A percentile compares a stretch with the other conserved stretches of the same genome.
These are phyloP conservation scores for Merops nubicus DNA, from an alignment of 2,113 vertebrate genomes.

Conservation along the genomic window DNA sequence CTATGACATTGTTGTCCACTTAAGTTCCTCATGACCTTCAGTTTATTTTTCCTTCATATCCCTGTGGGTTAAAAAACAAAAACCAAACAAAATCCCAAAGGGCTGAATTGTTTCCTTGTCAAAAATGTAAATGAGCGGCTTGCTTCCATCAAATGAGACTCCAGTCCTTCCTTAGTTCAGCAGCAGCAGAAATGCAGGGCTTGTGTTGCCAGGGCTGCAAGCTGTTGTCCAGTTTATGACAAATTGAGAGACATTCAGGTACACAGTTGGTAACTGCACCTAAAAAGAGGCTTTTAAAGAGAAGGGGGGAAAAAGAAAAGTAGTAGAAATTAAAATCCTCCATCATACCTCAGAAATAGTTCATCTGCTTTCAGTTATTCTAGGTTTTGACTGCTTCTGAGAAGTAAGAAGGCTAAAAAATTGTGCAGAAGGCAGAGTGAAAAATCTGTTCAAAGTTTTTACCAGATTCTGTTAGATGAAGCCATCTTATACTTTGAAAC, in stretches of 20 bases:
- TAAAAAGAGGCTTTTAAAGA: not conserved
- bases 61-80: not conserved
- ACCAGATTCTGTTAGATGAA: not conserved
- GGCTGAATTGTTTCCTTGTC: not conserved
- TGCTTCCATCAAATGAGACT: not conserved
- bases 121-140: not conserved
- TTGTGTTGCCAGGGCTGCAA: not conserved
- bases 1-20: not conserved
- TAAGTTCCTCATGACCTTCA: not conserved
- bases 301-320: not conserved
- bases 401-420: not conserved
- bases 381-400: not conserved
- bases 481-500: not conserved
- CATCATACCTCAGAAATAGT: not conserved
- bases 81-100: not conserved
- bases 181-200: not conserved
- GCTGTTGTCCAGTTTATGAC: not conserved
- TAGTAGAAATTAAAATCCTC: not conserved
- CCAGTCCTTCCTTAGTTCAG: not conserved
- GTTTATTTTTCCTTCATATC: not conserved
- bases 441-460: not conserved
- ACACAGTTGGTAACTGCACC: accelerated
- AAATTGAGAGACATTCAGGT: not conserved
- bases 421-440: not conserved
- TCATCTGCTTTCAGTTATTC: not conserved